These are phyloP conservation scores for Rhadinocentrus ornatus DNA, from an alignment of 2,797 vertebrate species.

Conservation along the genomic window DNA sequence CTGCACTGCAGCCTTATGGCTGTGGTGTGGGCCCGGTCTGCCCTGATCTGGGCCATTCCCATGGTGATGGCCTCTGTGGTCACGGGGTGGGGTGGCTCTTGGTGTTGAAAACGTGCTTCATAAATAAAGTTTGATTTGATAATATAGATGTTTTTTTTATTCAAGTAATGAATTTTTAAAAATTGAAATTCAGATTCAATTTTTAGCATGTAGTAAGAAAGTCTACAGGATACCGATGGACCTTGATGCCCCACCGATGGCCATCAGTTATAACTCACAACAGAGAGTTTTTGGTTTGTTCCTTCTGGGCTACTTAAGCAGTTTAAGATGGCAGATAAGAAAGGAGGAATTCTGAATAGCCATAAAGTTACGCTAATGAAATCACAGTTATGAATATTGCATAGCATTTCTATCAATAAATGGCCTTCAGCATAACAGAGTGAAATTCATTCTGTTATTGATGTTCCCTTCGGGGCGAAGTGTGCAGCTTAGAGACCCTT, in stretches of 20 bases:
- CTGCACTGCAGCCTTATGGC: too few relatives aligned
- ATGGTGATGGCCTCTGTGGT: too few relatives aligned
- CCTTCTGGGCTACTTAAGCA: background rate
- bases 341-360: background rate
- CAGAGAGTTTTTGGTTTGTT: too few relatives aligned
- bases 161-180: too few relatives aligned
- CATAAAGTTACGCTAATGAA: background rate
- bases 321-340: background rate
- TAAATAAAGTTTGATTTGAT: too few relatives aligned
- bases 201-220: background rate
- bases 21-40: too few relatives aligned
- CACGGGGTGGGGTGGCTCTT: too few relatives aligned
- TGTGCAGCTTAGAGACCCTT: background rate
- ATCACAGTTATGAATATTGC: background rate
- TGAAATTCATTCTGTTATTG: background rate
- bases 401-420: background rate
- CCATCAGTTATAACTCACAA: background rate
- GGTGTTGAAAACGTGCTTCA: too few relatives aligned
- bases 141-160: too few relatives aligned
- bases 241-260: background rate
- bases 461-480: background rate
- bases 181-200: background rate
- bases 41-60: too few relatives aligned
- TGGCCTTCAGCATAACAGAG: background rate
- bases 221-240: too few relatives aligned